Percentiles rank a stretch among this genome's conserved stretches.
phyloP scores from a whole-genome alignment of 53 echinoderm and acorn worm species.

The Echinarachnius parma region DNA sequence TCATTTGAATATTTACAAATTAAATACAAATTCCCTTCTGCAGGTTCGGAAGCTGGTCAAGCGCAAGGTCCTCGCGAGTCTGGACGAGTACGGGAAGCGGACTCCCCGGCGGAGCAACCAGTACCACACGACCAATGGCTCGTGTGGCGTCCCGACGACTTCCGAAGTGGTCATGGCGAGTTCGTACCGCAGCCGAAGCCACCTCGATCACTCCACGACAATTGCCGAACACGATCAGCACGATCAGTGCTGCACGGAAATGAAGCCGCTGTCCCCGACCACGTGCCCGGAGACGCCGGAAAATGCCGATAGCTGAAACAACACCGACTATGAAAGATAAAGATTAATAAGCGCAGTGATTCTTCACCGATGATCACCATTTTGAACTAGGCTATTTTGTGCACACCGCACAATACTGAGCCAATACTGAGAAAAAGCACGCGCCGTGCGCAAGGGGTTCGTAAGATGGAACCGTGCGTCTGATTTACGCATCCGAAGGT shows the following conservation, averaged over 20 bases:
- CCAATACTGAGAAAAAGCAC: no score
- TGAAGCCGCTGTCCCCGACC: constrained; percentile 95
- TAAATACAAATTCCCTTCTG: neutral
- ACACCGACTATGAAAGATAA: neutral
- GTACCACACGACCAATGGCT: constrained; percentile 73
- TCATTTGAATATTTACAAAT: no score
- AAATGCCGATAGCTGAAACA: constrained; percentile 19
- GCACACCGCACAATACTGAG: no score
- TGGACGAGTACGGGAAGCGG: constrained; percentile 74
- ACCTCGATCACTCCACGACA: constrained; percentile 62
- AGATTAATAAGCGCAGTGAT: no score
- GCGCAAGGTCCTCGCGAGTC: constrained; percentile 61
- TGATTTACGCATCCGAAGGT: no score
- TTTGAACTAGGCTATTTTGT: no score
- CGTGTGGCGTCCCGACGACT: constrained; percentile 85
- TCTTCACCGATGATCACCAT: no score
- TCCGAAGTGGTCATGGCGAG: constrained; percentile 88
- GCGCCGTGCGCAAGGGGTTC: no score
- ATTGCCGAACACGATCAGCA: constrained; percentile 53
- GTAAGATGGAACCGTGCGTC: no score
- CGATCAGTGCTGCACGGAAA: constrained; percentile 70
- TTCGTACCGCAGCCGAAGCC: constrained; percentile 70
- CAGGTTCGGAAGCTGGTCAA: constrained; percentile 81
- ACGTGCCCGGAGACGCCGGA: no score
- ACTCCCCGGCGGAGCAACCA: constrained; percentile 58